Evolutionary conservation across 2,888 invertebrate species (phyloP).

Genomic region (Blera fallax): DNA sequence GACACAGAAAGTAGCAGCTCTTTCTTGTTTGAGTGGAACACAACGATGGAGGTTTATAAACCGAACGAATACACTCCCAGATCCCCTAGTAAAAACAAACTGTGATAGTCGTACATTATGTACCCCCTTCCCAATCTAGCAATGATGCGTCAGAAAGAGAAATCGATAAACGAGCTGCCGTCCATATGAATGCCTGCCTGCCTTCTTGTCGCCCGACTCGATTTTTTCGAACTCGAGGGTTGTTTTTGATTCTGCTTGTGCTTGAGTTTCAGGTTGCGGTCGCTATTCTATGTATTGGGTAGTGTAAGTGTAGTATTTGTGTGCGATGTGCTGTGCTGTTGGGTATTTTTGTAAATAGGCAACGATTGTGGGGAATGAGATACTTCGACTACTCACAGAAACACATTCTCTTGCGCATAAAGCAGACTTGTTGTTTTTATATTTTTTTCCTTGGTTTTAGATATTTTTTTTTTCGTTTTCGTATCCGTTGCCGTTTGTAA

Average conservation of each 20-base stretch:
- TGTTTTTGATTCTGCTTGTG: constrained; percentile 33
- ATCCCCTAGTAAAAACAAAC: not conserved
- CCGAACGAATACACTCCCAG: constrained; percentile 28
- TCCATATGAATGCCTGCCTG: constrained; percentile 6
- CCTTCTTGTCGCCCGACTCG: constrained; percentile 1
- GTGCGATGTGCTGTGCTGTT: not conserved
- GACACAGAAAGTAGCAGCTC: constrained; percentile 6
- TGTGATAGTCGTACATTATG: constrained; percentile 19
- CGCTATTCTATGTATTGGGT: constrained; percentile 15
- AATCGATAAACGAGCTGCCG: constrained; percentile 47
- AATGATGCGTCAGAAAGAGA: constrained; percentile 40
- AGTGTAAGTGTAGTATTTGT: not conserved
- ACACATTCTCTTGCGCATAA: constrained; percentile 44
- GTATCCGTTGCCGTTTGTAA: constrained; percentile 11
- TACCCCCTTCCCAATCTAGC: not conserved
- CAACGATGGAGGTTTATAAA: constrained; percentile 9
- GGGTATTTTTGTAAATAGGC: constrained; percentile 46
- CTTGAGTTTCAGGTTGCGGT: constrained; percentile 29
- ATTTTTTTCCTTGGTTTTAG: constrained; percentile 12
- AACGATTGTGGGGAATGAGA: constrained; percentile 33
- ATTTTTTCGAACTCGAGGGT: constrained; percentile 43
- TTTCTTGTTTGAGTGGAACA: constrained; percentile 31
- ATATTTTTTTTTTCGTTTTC: constrained; percentile 9
- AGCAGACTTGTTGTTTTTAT: constrained; percentile 31
- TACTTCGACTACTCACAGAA: constrained; percentile 23